phyloP scores from a whole-genome alignment of 2,888 invertebrate species.

The Pyrocoelia pectoralis region DNA sequence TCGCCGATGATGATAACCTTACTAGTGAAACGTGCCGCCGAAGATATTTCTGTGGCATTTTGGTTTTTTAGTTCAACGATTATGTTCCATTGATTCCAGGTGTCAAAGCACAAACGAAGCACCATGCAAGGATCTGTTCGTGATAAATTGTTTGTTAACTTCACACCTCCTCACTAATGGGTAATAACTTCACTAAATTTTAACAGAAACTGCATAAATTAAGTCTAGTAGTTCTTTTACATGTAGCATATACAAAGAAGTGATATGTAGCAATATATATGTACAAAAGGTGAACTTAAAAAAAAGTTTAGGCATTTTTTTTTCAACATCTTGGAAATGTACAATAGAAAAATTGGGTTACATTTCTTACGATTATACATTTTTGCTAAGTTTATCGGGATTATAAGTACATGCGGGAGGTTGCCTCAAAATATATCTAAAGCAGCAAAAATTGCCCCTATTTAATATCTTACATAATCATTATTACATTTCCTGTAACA shows the following conservation, averaged over 20 bases:
- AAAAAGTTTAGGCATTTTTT: slow-evolving; percentile 6
- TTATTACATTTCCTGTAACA: slow-evolving; percentile 30
- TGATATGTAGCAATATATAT: slow-evolving; percentile 34
- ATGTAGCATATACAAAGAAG: slow-evolving; percentile 29
- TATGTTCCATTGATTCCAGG: too few relatives aligned
- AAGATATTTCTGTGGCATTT: too few relatives aligned
- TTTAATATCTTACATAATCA: slow-evolving; percentile 26
- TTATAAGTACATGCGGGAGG: background rate
- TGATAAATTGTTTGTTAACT: background rate
- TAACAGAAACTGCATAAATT: background rate
- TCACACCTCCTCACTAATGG: background rate
- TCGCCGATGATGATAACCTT: too few relatives aligned
- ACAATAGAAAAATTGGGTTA: slow-evolving; percentile 4
- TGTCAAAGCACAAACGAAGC: too few relatives aligned
- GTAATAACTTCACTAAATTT: background rate
- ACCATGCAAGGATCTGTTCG: too few relatives aligned
- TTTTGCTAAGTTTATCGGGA: slow-evolving; percentile 2
- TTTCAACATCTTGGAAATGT: slow-evolving; percentile 5
- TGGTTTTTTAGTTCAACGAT: too few relatives aligned
- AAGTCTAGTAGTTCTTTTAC: slow-evolving; percentile 20
- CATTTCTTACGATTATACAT: slow-evolving; percentile 1
- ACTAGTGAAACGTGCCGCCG: too few relatives aligned
- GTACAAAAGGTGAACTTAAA: slow-evolving; percentile 24
- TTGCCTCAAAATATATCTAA: slow-evolving; percentile 14
- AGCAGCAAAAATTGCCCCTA: slow-evolving; percentile 15